Base-by-base conservation (phyloP, 2,888 invertebrate genomes). In the Stenurella melanura region DNA sequence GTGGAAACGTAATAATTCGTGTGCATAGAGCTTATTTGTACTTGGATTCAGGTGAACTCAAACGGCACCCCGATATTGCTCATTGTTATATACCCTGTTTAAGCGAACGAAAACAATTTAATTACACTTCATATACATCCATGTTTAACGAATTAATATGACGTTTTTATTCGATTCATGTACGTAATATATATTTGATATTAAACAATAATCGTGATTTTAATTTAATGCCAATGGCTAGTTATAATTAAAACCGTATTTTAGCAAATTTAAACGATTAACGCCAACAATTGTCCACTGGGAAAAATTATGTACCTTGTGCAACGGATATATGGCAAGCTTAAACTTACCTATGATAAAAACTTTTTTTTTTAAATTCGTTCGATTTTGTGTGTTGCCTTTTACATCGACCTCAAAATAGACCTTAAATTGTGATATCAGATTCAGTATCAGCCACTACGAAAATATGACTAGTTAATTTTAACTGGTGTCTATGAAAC, bases 1-100 rank as follows among this genome's bases (percentile, higher is more conserved):
- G 63, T 26, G 30, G 26, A 61, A 61, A 63, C 15, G 30, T 30
- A 34, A 42, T 42, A 42, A 42, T 42, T 42, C 42, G 42, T 42
- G 42, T 42, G 42, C 42, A 42, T 15, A 12, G 12, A 42, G 42
- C 42, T 12, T 42, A 42, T 42, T 42, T 42, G 42, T 42, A 12
- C 12, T 12, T 42, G 42, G 42, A 42, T 42, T 42, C 12, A 42
- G 42, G 42, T 42, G 42, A 42, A 42, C 15, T 42, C 11, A 42
- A 42, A 42, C 12, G 42, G 42, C 12, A 15, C 15, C 15, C 42
- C 9, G 42, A 42, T 42, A 42, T 42, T 42, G 42, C 42, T 42
- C 42, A 42, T 42, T 42, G 42, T 42, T 42, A 42, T 42, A 42
- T 42, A 42, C 42, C 42, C 15, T 42, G 42, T 42, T 42, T 15